phyloP scores from a whole-genome alignment of 35 echinoderm and acorn worm species.

The Ophiothrix spiculata region DNA sequence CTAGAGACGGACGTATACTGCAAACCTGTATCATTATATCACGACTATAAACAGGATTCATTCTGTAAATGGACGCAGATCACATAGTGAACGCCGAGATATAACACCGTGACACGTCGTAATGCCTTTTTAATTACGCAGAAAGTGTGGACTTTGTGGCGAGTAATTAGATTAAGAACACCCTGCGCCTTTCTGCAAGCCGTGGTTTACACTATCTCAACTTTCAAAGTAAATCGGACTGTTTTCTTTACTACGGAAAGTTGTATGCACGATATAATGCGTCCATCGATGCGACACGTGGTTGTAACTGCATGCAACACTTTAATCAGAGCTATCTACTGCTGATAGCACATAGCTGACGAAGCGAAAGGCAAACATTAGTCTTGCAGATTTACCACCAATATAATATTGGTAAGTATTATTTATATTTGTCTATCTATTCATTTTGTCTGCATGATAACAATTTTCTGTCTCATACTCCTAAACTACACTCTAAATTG shows the following conservation, averaged over 20 bases:
- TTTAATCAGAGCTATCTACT: too few species aligned
- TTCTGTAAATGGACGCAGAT: slow-evolving; percentile 39
- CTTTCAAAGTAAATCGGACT: not conserved
- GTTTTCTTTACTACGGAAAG: slow-evolving; percentile 11
- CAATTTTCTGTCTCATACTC: too few species aligned
- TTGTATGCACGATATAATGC: too few species aligned
- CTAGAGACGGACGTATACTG: slow-evolving; percentile 10
- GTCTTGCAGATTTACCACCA: too few species aligned
- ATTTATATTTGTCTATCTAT: too few species aligned
- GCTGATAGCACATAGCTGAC: too few species aligned
- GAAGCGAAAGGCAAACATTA: too few species aligned
- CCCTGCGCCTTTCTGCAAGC: not conserved
- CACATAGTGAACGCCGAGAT: slow-evolving; percentile 19
- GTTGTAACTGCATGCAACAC: too few species aligned
- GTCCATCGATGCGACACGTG: too few species aligned
- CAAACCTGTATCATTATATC: slow-evolving; percentile 45
- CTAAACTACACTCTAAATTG: too few species aligned
- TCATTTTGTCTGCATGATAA: too few species aligned
- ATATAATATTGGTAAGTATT: too few species aligned
- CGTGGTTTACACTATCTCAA: not conserved
- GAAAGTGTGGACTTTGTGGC: slow-evolving; percentile 34
- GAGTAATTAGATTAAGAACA: slow-evolving; percentile 38
- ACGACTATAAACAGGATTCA: slow-evolving; percentile 20
- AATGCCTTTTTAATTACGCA: slow-evolving; percentile 51
- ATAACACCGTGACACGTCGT: slow-evolving; percentile 25